Base-by-base conservation (phyloP, 2,113 vertebrate species). In the Paradisaea rubra region DNA sequence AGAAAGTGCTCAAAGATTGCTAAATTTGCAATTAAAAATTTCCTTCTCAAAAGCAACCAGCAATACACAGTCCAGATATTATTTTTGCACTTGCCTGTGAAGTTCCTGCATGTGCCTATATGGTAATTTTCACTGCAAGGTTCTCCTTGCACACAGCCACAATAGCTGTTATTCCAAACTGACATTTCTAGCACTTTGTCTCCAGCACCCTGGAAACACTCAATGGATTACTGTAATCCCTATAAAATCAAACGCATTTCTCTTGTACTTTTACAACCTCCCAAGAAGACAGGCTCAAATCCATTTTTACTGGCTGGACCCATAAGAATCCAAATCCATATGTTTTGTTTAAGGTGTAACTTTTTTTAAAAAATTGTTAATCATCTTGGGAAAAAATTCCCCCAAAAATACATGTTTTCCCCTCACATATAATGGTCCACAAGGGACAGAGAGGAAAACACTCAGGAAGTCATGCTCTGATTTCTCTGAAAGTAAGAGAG, bases 231-330 rank as follows among this genome's bases (percentile, higher is more conserved):
- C 31, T 41, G 27, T 54, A 92, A 94, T 83, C 71, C 47, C 41
- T 64, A n/a, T 59, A 77, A 91, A 91, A 86, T 84, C 83, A 79
- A 92, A 86, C 0, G 2, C 41, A 69, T 81, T 92, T 91, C 39
- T 93, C 57, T 77, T 60, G 28, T 54, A 33, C 41, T 52, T 18
- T 65, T 94, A 60, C 56, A 86, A 33, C 68, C 76, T 95, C 88
- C 64, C 54, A 88, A n/a, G 93, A 76, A 90, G 64, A 60, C 21
- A 66, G 59, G 33, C 83, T 86, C 19, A 90, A 93, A 89, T 83
- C 20, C 66, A 31, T 73, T 42, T 69, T 57, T 61, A 30, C 28
- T 76, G 49, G 6, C 14, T 83, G 37, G 24, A 59, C 13, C 15
- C 7, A 2, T 15, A 54, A 30, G 61, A 56, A 28, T 44, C 59